phyloP scores from a whole-genome alignment of 2,797 vertebrate species.

The Tokudaia muenninki region DNA sequence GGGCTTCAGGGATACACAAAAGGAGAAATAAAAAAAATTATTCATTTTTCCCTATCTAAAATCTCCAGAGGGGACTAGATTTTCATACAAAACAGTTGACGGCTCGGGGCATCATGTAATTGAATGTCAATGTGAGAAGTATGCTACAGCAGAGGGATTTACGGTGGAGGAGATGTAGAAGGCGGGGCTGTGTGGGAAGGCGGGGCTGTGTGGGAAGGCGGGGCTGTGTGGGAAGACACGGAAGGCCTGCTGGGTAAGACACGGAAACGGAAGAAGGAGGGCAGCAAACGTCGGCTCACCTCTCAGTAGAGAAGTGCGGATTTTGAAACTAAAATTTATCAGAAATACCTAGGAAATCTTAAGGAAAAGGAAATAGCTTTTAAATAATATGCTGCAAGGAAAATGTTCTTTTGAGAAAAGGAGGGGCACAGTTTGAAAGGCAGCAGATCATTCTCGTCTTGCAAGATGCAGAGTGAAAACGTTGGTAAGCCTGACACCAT shows the following conservation, averaged over 20 bases:
- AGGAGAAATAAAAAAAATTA: slow-evolving; percentile 4
- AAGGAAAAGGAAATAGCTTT: slow-evolving; percentile 20
- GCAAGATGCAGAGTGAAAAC: neutral
- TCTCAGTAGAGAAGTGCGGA: neutral
- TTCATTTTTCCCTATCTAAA: neutral
- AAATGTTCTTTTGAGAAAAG: slow-evolving; percentile 16
- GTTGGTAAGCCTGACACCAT: neutral
- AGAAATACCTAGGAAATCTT: slow-evolving; percentile 1
- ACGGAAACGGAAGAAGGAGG: neutral
- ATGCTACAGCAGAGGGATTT: slow-evolving; percentile 2
- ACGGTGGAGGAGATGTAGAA: neutral
- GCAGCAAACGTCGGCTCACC: neutral
- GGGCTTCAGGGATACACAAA: neutral
- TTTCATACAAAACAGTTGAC: slow-evolving; percentile 28
- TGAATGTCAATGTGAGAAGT: slow-evolving; percentile 50
- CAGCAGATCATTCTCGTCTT: neutral
- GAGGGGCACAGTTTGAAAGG: neutral
- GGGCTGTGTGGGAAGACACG: neutral
- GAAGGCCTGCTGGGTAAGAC: neutral
- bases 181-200: neutral
- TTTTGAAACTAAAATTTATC: slow-evolving; percentile 44
- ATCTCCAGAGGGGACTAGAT: slow-evolving; percentile 31
- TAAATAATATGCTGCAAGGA: neutral
- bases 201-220: too few relatives aligned
- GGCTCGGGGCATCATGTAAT: slow-evolving; percentile 49